Evolutionary conservation across 35 echinoderm and acorn worm genomes (phyloP).

Genomic region (Acanthaster planci): DNA sequence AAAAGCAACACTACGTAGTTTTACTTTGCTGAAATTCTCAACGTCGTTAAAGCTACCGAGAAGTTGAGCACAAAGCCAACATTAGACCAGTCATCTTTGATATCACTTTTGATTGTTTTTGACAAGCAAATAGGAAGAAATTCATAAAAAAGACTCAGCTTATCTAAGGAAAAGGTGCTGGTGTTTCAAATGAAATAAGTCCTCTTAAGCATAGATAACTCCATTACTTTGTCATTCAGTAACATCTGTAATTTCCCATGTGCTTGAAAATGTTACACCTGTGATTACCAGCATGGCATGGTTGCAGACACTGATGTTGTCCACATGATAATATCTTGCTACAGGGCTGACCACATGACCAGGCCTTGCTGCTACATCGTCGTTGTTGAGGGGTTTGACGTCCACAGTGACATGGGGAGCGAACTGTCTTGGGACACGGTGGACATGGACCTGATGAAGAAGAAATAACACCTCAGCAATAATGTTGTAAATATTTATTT

Average conservation of each 20-base stretch:
- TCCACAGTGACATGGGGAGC: conserved; percentile 78
- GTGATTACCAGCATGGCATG: conserved; percentile 80
- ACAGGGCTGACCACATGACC: conserved; percentile 89
- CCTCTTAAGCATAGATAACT: no score
- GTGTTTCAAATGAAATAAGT: no score
- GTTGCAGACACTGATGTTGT: conserved; percentile 77
- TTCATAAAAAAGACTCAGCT: no score
- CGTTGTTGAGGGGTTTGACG: conserved; percentile 50
- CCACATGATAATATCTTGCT: conserved; percentile 57
- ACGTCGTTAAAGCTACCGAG: no score
- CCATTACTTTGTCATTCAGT: no score
- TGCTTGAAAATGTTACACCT: not conserved
- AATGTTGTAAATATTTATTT: not conserved
- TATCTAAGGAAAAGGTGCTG: no score
- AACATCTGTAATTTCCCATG: not conserved
- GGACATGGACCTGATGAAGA: conserved; percentile 84
- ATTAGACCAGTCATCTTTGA: no score
- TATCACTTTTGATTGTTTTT: no score
- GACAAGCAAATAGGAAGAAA: no score
- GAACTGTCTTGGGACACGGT: conserved; percentile 88
- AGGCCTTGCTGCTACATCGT: conserved; percentile 72
- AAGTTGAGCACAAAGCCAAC: no score
- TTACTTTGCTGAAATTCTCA: no score
- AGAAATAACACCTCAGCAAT: not conserved
- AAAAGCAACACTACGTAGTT: no score